phyloP scores from a whole-genome alignment of 2,797 vertebrate species.

The Todus mexicanus region DNA sequence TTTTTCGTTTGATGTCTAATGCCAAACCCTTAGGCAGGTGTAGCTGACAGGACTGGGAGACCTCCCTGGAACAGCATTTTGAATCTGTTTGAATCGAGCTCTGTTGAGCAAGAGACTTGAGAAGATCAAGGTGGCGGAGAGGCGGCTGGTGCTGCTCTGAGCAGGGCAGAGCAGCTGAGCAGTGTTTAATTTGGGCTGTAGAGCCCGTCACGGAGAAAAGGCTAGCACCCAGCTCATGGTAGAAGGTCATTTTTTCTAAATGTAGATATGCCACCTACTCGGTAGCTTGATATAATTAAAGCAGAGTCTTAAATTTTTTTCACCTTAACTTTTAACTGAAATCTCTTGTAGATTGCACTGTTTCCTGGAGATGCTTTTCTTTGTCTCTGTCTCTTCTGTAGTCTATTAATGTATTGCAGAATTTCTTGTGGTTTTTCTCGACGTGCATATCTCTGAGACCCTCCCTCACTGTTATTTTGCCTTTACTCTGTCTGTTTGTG shows the following conservation, averaged over 20 bases:
- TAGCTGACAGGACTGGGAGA: not conserved
- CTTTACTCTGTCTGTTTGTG: constrained; percentile 88
- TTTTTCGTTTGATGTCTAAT: not conserved
- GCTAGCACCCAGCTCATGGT: not conserved
- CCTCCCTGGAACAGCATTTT: not conserved
- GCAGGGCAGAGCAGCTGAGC: not conserved
- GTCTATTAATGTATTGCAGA: constrained; percentile 21
- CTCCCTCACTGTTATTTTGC: constrained; percentile 45
- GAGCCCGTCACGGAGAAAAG: not conserved
- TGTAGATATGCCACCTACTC: not conserved
- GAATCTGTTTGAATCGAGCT: not conserved
- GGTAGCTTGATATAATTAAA: not conserved
- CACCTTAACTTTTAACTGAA: not conserved
- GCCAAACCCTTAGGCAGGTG: not conserved
- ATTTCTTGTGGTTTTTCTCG: constrained; percentile 49
- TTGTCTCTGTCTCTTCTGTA: constrained; percentile 40
- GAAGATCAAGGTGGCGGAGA: not conserved
- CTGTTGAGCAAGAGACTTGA: not conserved
- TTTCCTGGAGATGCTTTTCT: not conserved
- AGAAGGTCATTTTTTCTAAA: not conserved
- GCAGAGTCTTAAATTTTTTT: not conserved
- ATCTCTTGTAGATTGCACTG: not conserved
- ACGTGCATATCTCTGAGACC: constrained; percentile 52
- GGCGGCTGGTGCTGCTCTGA: not conserved
- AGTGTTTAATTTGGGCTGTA: not conserved